Base-by-base conservation (phyloP, 2,113 vertebrate species). In the Cinclus cinclus region DNA sequence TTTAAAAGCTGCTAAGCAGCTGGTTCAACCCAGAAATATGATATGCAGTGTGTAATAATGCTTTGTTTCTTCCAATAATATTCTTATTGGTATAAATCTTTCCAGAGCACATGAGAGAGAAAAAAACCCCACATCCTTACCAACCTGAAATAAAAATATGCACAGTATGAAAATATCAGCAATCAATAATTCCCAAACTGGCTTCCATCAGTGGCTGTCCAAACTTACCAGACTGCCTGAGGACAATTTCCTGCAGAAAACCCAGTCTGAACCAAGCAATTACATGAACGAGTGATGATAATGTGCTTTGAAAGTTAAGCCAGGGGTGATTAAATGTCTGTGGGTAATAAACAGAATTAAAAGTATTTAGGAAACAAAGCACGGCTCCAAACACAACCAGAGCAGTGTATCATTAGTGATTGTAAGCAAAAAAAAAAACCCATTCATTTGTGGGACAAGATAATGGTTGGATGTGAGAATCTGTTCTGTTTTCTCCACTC, bases 241-340 rank as follows among this genome's bases (percentile, higher is more conserved):
- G 96, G 97, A 81, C 69, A 95, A 82, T 94, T 97, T 96, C 93
- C 96, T 94, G 81, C 93, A 94, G 95, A 92, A 97, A 96, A 92
- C 52, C 41, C 84, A 49, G 64, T 14, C 77, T 91, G 90, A 96
- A 95, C 76, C 90, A 81, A 87, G 62, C 3, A 23, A 96, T 94
- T 91, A 92, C 94, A 41, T 80, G 90, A 92, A 23, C 52, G 1
- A 94, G 58, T 94, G 95, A 96, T 46, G 87, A 75, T 97, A 93
- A 97, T 95, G 67, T 88, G 74, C 92, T 97, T 90, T 97, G 97
- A 97, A 97, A 97, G 91, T 96, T 95, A 96, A 97, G 87, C 90
- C 90, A 74, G 90, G 82, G 82, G 64, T 95, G 84, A 96, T 95
- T 96, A 96, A 95, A 95, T 89, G 77, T 91, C 89, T 92, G 87